Conservation (phyloP, 2,113 vertebrate species). For the Manacus vitellinus region DNA sequence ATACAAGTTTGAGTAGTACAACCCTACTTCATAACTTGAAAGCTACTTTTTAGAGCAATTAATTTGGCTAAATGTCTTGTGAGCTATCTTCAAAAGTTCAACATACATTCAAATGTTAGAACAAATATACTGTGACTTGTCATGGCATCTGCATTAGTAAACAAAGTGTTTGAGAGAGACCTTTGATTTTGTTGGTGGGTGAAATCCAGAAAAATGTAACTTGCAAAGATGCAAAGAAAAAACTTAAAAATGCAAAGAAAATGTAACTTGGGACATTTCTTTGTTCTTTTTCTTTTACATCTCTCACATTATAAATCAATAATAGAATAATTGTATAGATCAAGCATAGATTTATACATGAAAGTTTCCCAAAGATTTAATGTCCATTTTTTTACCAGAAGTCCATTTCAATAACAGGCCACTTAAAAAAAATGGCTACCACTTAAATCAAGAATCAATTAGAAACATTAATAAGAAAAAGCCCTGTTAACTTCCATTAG, state of each 20-base stretch:
- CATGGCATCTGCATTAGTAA: not conserved
- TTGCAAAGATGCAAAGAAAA: too few relatives aligned
- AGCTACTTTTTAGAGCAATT: not conserved
- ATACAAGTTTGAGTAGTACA: not conserved
- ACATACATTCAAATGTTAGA: not conserved
- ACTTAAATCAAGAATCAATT: slow-evolving; percentile 74
- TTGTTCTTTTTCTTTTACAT: slow-evolving; percentile 4
- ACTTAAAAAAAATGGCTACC: slow-evolving; percentile 49
- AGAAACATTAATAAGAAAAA: slow-evolving; percentile 70
- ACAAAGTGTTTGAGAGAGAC: not conserved
- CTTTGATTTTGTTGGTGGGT: not conserved
- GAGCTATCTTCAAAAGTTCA: not conserved
- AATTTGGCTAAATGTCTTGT: not conserved
- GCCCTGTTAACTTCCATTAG: slow-evolving; percentile 66
- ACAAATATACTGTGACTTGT: not conserved
- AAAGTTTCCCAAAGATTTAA: slow-evolving; percentile 53
- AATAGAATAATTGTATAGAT: slow-evolving; percentile 39
- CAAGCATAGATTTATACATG: slow-evolving; percentile 32
- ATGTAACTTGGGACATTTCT: not conserved
- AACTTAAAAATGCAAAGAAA: too few relatives aligned
- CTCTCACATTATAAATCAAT: not conserved
- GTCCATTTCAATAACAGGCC: slow-evolving; percentile 40
- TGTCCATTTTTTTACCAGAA: slow-evolving; percentile 51
- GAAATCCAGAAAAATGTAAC: not conserved
- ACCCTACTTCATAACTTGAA: not conserved